Conservation (phyloP, 2,888 invertebrate species). For the Diarsia dahlii region DNA sequence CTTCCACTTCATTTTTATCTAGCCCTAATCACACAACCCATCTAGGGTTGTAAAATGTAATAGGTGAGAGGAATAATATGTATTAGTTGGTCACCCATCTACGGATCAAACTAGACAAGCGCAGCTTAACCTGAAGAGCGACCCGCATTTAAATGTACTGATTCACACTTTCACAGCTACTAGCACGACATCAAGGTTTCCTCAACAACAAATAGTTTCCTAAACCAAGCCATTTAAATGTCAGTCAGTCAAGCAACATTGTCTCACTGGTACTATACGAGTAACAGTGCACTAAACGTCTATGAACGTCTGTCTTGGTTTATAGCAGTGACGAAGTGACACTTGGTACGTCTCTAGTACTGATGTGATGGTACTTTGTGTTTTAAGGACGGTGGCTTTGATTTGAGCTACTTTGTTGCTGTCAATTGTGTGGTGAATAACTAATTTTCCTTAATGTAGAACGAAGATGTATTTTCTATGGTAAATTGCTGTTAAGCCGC, state of each 20-base stretch:
- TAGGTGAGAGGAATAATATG: too few relatives aligned
- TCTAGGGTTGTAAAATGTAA: too few relatives aligned
- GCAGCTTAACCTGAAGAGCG: too few relatives aligned
- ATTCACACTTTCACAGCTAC: too few relatives aligned
- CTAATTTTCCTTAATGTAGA: neutral
- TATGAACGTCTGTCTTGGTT: constrained; percentile 17
- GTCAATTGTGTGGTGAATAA: neutral
- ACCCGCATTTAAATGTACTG: too few relatives aligned
- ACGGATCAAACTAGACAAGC: too few relatives aligned
- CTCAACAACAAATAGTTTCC: neutral
- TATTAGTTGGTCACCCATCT: too few relatives aligned
- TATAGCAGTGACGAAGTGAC: constrained; percentile 9
- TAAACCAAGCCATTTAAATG: neutral
- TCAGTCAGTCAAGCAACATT: constrained; percentile 23
- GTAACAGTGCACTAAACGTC: constrained; percentile 23
- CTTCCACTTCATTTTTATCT: too few relatives aligned
- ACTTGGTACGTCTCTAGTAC: neutral
- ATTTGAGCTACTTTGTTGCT: constrained; percentile 12
- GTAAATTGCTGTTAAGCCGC: too few relatives aligned
- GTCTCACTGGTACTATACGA: constrained; percentile 20
- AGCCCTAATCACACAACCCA: too few relatives aligned
- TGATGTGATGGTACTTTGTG: neutral
- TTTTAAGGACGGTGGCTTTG: neutral
- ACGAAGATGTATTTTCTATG: neutral
- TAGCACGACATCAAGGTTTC: neutral